phyloP scores from a whole-genome alignment of 2,113 vertebrate species.

The Dendrocopos noguchii region DNA sequence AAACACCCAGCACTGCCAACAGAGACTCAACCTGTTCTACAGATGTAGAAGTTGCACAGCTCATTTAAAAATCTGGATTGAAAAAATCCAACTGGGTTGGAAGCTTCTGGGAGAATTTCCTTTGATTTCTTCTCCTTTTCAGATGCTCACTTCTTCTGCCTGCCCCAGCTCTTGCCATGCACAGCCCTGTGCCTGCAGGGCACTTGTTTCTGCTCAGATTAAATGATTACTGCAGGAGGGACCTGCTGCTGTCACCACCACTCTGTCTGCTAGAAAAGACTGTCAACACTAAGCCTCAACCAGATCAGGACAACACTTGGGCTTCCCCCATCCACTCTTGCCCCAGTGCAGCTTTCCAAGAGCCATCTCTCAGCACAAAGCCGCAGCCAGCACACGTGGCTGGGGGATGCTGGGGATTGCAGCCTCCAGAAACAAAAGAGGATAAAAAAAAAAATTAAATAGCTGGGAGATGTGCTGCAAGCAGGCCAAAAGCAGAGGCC shows the following conservation, averaged over 20 bases:
- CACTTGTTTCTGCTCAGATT: neutral
- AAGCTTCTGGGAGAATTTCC: neutral
- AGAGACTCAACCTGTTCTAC: neutral
- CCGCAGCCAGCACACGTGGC: rapidly evolving
- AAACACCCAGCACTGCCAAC: neutral
- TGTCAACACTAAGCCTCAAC: neutral
- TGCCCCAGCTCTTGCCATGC: neutral
- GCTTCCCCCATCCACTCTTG: neutral
- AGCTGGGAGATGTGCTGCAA: neutral
- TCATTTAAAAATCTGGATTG: neutral
- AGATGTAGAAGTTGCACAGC: neutral
- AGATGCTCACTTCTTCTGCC: neutral
- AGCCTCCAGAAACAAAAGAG: neutral
- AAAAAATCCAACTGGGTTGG: neutral
- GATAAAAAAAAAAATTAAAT: neutral
- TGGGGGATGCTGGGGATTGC: neutral
- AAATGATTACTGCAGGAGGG: neutral
- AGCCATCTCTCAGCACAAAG: neutral
- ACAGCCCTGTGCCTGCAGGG: neutral
- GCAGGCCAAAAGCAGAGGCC: neutral
- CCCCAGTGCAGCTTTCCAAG: neutral
- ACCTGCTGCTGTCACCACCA: neutral
- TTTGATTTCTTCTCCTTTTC: neutral
- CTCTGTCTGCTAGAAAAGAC: neutral
- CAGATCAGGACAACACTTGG: neutral